Base-by-base conservation (phyloP, 2,888 invertebrate species). In the Sialis lutaria region DNA sequence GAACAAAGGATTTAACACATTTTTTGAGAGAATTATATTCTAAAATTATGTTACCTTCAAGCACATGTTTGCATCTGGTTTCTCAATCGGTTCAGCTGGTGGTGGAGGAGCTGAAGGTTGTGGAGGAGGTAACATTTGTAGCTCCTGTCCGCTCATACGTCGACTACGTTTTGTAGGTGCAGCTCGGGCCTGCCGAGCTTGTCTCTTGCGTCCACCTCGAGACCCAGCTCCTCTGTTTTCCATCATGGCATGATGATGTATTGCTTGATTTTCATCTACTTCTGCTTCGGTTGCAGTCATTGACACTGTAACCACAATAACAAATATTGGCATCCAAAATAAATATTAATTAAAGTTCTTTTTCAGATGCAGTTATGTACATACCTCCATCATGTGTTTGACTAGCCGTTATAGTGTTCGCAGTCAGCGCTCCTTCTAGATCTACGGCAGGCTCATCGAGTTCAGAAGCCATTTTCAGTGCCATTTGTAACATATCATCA, bases 61-160 rank as follows among this genome's bases (percentile, higher is more conserved):
- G 57, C 85, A 85, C 83, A 87, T 84, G 59, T 86, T 83, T 1
- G 85, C 86, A 60, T 88, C 87, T 0, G 87, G 86, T 56, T 86
- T 86, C 64, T 85, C 85, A 0, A 68, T 67, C 22, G 81, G 79
- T 60, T 80, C 79, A n/a, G 75, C 66, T 34, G 75, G 73, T 48
- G 76, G 72, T 47, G 74, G 73, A 47, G 71, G 67, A 53, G 65
- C 64, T 50, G 69, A 64, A 51, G 75, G 69, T 52, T 70, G 70
- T 49, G 69, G 60, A 34, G 69, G 65, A 41, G 67, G 67, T 53
- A 69, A 63, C 50, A 60, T 65, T 48, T 68, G 67, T 53, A 69
- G 66, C 35, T 70, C 68, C 50, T 64, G 58, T 9, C 57, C 58
- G 40, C 67, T 61, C 8, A 63, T 56, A 52, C 66, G 60, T 44